phyloP scores from a whole-genome alignment of 1,140 invertebrate species.

The Colletes gigas region DNA sequence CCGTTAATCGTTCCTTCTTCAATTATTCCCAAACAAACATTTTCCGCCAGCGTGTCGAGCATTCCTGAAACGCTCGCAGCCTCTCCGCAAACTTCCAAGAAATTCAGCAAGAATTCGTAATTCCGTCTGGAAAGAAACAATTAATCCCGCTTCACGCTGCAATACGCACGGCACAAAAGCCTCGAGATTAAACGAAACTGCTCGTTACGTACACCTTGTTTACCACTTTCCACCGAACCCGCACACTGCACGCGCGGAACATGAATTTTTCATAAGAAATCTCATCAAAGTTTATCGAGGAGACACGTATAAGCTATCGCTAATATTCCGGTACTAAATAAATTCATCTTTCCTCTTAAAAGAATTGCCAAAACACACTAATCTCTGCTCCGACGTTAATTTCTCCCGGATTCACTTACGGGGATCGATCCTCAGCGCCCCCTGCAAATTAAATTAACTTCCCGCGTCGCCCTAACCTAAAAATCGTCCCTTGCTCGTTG shows the following conservation, averaged over 20 bases:
- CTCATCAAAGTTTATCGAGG: too few species aligned
- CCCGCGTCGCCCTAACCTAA: too few species aligned
- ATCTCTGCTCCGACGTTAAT: too few species aligned
- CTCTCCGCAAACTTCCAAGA: conserved; percentile 16
- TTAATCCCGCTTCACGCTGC: conserved; percentile 18
- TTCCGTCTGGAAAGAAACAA: background rate
- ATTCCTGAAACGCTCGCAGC: background rate
- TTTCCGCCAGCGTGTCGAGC: background rate
- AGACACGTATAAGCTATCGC: too few species aligned
- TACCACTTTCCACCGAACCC: too few species aligned
- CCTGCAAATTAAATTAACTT: too few species aligned
- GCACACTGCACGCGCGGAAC: conserved; percentile 19
- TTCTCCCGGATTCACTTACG: too few species aligned
- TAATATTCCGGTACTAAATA: too few species aligned
- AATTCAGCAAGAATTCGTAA: conserved; percentile 35
- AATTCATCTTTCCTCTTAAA: too few species aligned
- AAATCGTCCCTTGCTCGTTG: too few species aligned
- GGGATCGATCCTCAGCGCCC: too few species aligned
- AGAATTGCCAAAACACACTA: too few species aligned
- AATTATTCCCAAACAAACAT: conserved; percentile 11
- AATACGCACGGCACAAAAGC: background rate
- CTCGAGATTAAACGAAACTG: background rate
- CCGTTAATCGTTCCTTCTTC: conserved; percentile 20
- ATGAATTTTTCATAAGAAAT: conserved; percentile 2
- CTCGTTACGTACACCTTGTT: background rate